A percentile compares a stretch with the other conserved stretches of the same genome.
Evolutionary conservation across 1,140 invertebrate genomes (phyloP).

Genomic region (Rhopalosiphum padi): DNA sequence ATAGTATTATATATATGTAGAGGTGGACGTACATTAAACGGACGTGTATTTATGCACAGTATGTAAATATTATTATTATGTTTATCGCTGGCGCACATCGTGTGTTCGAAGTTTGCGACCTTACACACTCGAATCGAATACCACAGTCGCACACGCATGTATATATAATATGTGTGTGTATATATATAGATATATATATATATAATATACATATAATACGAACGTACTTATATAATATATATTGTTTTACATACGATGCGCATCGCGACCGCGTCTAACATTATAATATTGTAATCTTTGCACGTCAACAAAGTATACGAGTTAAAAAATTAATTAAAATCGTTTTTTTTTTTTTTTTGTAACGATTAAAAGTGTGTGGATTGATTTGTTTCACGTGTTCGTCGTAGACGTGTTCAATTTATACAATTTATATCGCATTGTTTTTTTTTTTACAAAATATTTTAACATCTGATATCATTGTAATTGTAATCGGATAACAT

Average conservation of each 20-base stretch:
- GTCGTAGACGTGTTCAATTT: background rate
- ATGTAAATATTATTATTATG: slow-evolving; percentile 13
- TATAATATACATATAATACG: background rate
- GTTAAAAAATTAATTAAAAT: background rate
- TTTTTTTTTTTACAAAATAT: background rate
- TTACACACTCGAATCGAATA: slow-evolving; percentile 1
- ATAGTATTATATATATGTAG: background rate
- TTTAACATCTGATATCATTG: background rate
- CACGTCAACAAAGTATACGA: background rate
- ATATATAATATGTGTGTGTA: too few relatives aligned
- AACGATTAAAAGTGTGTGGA: background rate
- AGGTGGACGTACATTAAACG: background rate
- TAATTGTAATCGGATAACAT: background rate
- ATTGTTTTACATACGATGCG: background rate
- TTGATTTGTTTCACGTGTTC: background rate
- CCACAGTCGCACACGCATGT: background rate
- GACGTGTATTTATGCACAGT: background rate
- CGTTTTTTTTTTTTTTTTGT: background rate
- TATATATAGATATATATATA: too few relatives aligned
- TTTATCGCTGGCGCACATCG: background rate
- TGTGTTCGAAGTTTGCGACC: background rate
- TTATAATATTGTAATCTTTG: background rate
- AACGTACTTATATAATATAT: background rate
- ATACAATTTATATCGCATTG: background rate
- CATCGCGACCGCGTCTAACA: background rate